Evolutionary conservation across 2,888 invertebrate species (phyloP), one percentile per base, ranked within the genome.

Genomic region (Ariolimax columbianus): DNA sequence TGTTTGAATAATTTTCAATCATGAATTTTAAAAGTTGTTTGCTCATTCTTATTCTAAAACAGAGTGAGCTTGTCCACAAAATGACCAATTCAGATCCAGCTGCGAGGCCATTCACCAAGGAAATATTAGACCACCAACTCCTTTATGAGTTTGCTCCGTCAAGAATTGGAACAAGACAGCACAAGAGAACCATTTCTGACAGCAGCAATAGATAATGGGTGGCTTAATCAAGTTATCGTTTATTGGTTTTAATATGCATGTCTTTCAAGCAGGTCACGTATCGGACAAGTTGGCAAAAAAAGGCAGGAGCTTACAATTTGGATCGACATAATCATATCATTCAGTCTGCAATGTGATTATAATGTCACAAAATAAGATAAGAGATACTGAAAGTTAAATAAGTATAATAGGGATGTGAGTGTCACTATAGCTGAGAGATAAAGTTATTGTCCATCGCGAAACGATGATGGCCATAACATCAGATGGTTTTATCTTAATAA

Each of bases 31-130:
- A n/a, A n/a, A 55, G 17, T 55, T 7, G 17, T 11, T 14, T 26
- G 6, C n/a, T 75, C 7, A 17, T 47, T 75, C 30, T 43, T 38
- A n/a, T 75, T 26, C 26, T 38, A n/a, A 38, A 91, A 78, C 94
- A 97, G 97, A 96, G 95, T 92, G 95, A 96, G 3, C 95, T 98
- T 84, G 95, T 98, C 19, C 95, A 96, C 88, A 94, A 96, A 93
- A 97, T 98, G 97, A 94, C 98, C 73, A 96, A 97, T 87, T 94
- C 95, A 4, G 95, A 96, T 86, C 97, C 98, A 0, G 94, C 95
- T 6, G 95, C 95, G 86, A 95, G 98, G 2, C 97, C 98, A 9
- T 87, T 89, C 36, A 91, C 93, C 17, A 86, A 87, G 63, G 91
- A 93, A 73, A 90, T 92, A 59, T 84, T 93, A 55, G 86, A 91